Conservation (phyloP, 2,797 vertebrate genomes). For the Spinus pinus region DNA sequence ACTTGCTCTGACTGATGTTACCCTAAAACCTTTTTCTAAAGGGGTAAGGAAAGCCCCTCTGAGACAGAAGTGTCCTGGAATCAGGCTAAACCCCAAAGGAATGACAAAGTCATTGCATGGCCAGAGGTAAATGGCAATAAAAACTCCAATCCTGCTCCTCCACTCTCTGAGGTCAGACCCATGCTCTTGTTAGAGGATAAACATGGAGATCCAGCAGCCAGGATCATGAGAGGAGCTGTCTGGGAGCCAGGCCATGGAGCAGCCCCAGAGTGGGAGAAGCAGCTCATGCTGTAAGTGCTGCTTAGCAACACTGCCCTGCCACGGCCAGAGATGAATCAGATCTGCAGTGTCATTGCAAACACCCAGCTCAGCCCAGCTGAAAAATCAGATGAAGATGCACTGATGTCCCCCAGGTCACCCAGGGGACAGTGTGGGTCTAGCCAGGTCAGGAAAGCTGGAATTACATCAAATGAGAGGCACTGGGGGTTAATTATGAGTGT, state of each 20-base stretch:
- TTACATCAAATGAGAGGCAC: constrained; percentile 1
- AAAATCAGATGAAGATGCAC: background rate
- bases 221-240: background rate
- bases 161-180: background rate
- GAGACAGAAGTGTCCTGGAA: background rate
- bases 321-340: background rate
- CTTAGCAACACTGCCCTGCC: constrained; percentile 67
- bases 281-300: background rate
- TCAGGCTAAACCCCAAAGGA: background rate
- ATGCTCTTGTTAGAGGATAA: background rate
- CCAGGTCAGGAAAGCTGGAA: constrained; percentile 8
- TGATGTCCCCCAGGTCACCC: constrained; percentile 12
- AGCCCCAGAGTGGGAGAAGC: background rate
- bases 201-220: accelerated
- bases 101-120: accelerated
- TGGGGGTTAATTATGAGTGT: constrained; percentile 11
- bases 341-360: constrained; percentile 43
- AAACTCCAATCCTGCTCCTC: background rate
- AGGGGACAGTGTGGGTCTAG: background rate
- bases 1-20: background rate
- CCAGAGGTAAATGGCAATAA: background rate
- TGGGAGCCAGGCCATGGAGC: constrained; percentile 10
- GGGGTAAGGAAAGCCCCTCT: background rate
- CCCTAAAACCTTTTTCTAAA: background rate
- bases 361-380: background rate